Percentiles rank a stretch among this genome's conserved stretches.
Evolutionary conservation across 2,888 invertebrate genomes (phyloP).

Genomic region (Euclidia mi): DNA sequence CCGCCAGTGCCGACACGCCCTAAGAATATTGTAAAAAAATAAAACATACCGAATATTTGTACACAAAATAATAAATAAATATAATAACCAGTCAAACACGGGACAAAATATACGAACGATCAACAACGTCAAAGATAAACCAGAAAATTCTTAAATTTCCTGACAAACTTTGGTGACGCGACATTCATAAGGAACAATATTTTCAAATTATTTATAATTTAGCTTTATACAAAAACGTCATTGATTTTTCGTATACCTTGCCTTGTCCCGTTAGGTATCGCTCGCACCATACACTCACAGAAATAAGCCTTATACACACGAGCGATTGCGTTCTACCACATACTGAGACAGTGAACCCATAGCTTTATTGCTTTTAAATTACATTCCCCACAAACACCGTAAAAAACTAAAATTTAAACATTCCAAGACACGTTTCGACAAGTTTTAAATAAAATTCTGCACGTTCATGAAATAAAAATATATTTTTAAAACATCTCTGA

Average conservation of each 20-base stretch:
- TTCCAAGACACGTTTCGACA: constrained; percentile 38
- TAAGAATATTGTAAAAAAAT: constrained; percentile 55
- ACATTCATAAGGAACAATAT: too few species aligned
- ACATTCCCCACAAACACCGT: constrained; percentile 16
- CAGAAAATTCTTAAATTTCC: too few species aligned
- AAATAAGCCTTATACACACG: constrained; percentile 14
- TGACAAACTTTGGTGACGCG: constrained; percentile 30
- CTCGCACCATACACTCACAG: constrained; percentile 28
- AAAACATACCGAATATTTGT: constrained; percentile 58
- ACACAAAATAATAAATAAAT: constrained; percentile 54
- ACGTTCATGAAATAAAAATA: constrained; percentile 47
- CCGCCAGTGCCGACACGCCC: constrained; percentile 55
- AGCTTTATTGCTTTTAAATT: constrained; percentile 34
- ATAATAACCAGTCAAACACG: constrained; percentile 36
- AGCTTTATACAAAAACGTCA: not conserved
- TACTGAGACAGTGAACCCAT: constrained; percentile 16
- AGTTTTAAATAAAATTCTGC: constrained; percentile 42
- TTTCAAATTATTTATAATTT: constrained; percentile 7
- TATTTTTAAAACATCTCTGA: constrained; percentile 42
- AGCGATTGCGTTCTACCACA: constrained; percentile 18
- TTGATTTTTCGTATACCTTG: constrained; percentile 20
- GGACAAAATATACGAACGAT: constrained; percentile 49
- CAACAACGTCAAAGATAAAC: too few species aligned
- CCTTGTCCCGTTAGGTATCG: constrained; percentile 27
- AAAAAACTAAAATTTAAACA: constrained; percentile 31